Percentiles rank a stretch among this genome's conserved stretches.
These are phyloP conservation scores for Ornithoptera alexandrae DNA, from an alignment of 2,888 invertebrate species.

Conservation along the genomic window DNA sequence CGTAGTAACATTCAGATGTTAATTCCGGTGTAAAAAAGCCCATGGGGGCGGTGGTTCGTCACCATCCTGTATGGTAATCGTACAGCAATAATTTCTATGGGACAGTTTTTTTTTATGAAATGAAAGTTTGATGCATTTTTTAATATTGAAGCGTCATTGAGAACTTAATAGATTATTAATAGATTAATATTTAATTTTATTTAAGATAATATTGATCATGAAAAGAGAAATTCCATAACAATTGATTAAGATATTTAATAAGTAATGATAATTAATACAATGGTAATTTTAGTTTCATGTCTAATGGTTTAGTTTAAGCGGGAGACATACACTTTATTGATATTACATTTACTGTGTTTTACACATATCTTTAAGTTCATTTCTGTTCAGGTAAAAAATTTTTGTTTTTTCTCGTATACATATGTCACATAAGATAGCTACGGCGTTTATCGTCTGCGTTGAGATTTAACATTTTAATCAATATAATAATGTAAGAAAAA, in stretches of 20 bases:
- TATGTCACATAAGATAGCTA: too few species aligned
- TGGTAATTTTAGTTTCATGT: neutral
- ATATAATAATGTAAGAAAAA: too few species aligned
- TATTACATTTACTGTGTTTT: neutral
- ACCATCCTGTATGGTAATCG: slow-evolving; percentile 24
- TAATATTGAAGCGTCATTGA: too few species aligned
- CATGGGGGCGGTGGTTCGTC: slow-evolving; percentile 36
- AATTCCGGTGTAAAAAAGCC: slow-evolving; percentile 32
- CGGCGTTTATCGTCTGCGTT: too few species aligned
- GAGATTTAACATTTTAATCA: too few species aligned
- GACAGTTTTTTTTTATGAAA: neutral
- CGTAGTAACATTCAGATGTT: slow-evolving; percentile 30
- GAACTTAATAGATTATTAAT: too few species aligned
- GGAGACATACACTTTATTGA: neutral
- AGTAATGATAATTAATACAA: neutral
- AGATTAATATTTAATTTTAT: too few species aligned
- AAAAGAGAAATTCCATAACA: too few species aligned
- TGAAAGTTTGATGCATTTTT: neutral
- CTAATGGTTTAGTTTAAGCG: neutral
- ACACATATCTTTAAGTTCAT: too few species aligned
- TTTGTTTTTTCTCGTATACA: too few species aligned
- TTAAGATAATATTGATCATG: too few species aligned
- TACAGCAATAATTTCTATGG: neutral
- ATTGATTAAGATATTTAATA: too few species aligned
- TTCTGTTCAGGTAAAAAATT: neutral